Conservation (phyloP, 2,888 invertebrate species). For the Chesias legatella region DNA sequence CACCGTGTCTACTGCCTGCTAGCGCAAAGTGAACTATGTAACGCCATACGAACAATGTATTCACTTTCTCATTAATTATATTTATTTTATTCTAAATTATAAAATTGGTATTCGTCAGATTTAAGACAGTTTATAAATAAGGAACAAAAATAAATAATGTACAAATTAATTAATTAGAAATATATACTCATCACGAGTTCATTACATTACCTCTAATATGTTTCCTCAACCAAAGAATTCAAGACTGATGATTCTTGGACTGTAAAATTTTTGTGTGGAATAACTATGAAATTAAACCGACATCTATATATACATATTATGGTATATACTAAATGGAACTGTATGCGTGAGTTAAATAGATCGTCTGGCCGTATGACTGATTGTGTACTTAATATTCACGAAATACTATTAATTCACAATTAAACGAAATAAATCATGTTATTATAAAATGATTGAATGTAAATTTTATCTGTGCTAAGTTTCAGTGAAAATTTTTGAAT, state of each 20-base stretch:
- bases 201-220: no score
- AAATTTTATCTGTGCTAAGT: no score
- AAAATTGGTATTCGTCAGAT: background rate
- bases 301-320: no score
- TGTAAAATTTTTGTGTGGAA: no score
- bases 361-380: no score
- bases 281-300: background rate
- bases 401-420: slow-evolving; percentile 10
- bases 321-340: no score
- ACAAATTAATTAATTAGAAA: slow-evolving; percentile 19
- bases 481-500: no score
- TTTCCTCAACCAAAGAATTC: slow-evolving; percentile 5
- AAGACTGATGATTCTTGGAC: no score
- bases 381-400: slow-evolving; percentile 10
- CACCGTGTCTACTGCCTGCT: background rate
- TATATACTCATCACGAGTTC: no score
- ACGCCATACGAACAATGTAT: slow-evolving; percentile 19
- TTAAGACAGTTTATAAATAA: background rate
- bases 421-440: no score
- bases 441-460: no score
- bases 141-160: slow-evolving; percentile 6
- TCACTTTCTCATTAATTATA: slow-evolving; percentile 1
- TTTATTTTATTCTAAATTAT: background rate
- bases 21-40: slow-evolving; percentile 11
- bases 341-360: no score